Evolutionary conservation across 1,140 invertebrate genomes (phyloP), one percentile per base, ranked within the genome.

Genomic region (Nixonia krombeini): DNA sequence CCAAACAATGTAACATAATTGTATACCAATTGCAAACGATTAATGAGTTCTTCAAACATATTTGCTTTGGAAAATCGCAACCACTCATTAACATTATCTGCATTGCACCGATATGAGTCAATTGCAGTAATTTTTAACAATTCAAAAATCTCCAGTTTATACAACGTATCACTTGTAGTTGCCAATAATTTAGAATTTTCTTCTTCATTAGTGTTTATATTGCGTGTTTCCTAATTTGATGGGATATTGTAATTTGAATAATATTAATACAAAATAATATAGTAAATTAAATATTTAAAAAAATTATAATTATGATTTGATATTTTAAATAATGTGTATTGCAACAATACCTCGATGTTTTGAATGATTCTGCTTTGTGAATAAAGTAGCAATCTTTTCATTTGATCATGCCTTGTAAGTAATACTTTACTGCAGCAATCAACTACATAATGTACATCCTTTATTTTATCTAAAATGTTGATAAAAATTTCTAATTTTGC

Each of bases 341-440:
- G n/a, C n/a, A n/a, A n/a, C n/a, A 52, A 13, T 63, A 78, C 76
- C 70, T 75, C 21, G 15, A 55, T 66, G 17, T 47, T 51, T 33
- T 68, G 25, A 9, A 71, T 38, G 44, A 83, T 72, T 70, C 75
- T 72, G 17, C 74, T 41, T 17, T 70, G 70, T 5, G 78, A 73
- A 44, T 83, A 84, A 9, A 63, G 52, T 12, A 82, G 37, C 16
- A 83, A 35, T 33, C 58, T 33, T 23, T 42, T 72, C 64, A 80
- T 81, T 37, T 81, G 66, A 13, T 45, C 53, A 35, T 77, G 76
- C 45, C 77, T 58, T 10, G 65, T 59, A 8, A 77, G 47, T 18
- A 84, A 55, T 2, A 68, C 70, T 52, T 83, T 85, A 0, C 68
- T 77, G 51, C 83, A 85, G 45, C 82, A 84, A 37, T 84, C 71